Base-by-base conservation (phyloP, 2,797 vertebrate species). In the Rhynchotus rufescens region DNA sequence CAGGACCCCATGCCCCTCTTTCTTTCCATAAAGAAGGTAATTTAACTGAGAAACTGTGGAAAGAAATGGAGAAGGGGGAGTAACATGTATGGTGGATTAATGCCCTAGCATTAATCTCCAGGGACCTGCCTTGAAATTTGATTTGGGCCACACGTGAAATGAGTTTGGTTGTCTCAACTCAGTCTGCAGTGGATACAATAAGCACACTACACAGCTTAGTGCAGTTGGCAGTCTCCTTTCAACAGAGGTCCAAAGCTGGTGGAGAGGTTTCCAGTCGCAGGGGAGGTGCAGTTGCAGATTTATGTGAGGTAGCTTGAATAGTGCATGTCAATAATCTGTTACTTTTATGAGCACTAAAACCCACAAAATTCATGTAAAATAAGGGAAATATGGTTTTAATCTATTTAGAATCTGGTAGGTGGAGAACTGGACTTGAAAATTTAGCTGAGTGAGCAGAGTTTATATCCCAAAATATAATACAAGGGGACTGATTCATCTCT, bases 21-120 rank as follows among this genome's bases (percentile, higher is more conserved):
- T 89, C 66, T 85, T 94, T 94, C 72, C 34, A 64, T 51, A 87
- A 84, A 92, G 69, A 92, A 72, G 42, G n/a, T 61, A 89, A 94
- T 87, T 95, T 95, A 90, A 93, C 47, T 95, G 84, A 92, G 69
- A 94, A 95, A 94, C 47, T 80, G 60, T 78, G 67, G 67, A 79
- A 38, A 89, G 67, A 93, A 94, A 90, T 92, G 67, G 88, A 87
- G 13, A 95, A 93, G 57, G 74, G 32, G 3, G 54, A 22, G 65
- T 90, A 60, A 38, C 54, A n/a, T 13, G 4, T 68, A 47, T 25
- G 56, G 57, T 61, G 66, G 26, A 73, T 86, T 94, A 86, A 88
- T 80, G 36, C 30, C 77, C 32, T 66, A 69, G 9, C 11, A 93
- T 97, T 94, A 40, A 74, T 87, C 64, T 94, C 80, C 77, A 57